These are phyloP conservation scores for Orbicella faveolata DNA, from an alignment of 64 coral and sea anemone genomes.

Conservation along the genomic window DNA sequence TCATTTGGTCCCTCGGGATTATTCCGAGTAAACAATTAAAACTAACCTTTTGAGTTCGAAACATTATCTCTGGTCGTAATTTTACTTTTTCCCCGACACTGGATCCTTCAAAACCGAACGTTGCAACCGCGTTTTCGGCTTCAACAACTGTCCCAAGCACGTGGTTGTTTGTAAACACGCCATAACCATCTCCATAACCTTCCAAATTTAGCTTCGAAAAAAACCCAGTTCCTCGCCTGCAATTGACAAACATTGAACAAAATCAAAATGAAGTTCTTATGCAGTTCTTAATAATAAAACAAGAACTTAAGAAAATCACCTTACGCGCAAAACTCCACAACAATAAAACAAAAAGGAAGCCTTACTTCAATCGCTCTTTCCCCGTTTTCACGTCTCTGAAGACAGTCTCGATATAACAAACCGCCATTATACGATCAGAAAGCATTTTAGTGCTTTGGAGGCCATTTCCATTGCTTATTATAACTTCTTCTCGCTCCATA, in stretches of 20 bases:
- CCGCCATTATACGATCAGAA: constrained; percentile 34
- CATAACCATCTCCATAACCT: constrained; percentile 1
- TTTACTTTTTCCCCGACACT: constrained; percentile 25
- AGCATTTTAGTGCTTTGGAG: constrained; percentile 50
- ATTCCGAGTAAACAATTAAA: not conserved
- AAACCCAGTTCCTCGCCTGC: constrained; percentile 80
- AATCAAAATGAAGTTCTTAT: not conserved
- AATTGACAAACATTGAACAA: not conserved
- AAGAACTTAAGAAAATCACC: not conserved
- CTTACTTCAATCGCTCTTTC: constrained; percentile 62
- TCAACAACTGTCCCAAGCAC: constrained; percentile 49
- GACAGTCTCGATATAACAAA: constrained; percentile 54
- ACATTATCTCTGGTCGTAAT: constrained; percentile 66
- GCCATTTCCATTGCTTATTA: constrained; percentile 64
- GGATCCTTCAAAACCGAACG: constrained; percentile 57
- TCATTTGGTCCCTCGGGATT: not conserved
- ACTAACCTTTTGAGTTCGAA: constrained; percentile 77
- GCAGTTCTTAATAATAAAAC: not conserved
- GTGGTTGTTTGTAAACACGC: constrained; percentile 92
- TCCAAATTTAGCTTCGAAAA: constrained; percentile 44
- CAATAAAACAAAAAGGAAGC: not conserved
- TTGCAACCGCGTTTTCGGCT: constrained; percentile 47
- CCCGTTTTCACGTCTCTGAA: constrained; percentile 25
- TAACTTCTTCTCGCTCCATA: constrained; percentile 64
- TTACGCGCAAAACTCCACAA: not conserved